These are phyloP conservation scores for Mormyrops boulengeri DNA, from an alignment of 2,797 vertebrate species.

Conservation along the genomic window DNA sequence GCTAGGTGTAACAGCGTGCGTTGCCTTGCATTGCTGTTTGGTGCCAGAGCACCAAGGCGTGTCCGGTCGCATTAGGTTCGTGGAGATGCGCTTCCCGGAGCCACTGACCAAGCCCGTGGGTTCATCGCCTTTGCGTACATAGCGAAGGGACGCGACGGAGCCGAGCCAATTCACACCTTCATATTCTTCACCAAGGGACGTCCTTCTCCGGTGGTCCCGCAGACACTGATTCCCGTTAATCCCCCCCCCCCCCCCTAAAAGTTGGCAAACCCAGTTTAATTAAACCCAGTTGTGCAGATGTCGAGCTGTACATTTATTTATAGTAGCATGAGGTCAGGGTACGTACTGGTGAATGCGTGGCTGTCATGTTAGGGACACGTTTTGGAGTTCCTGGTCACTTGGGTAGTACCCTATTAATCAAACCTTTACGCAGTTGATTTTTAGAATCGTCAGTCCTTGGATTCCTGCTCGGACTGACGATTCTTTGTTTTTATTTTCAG, in stretches of 20 bases:
- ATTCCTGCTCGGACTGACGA: not conserved
- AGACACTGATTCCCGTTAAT: slow-evolving; percentile 16
- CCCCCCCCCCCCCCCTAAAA: not conserved
- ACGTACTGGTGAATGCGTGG: not conserved
- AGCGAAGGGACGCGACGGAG: not conserved
- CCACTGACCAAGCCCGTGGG: not conserved
- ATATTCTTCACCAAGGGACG: not conserved
- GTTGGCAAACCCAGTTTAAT: slow-evolving; percentile 1
- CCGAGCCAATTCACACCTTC: slow-evolving; percentile 23
- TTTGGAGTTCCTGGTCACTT: not conserved
- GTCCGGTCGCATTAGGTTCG: not conserved
- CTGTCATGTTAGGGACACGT: not conserved
- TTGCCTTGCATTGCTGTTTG: not conserved
- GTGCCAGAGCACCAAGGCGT: not conserved
- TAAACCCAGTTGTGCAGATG: not conserved
- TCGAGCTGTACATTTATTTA: not conserved
- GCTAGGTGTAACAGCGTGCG: not conserved
- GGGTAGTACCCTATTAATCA: not conserved
- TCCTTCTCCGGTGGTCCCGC: slow-evolving; percentile 33
- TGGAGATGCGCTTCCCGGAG: not conserved
- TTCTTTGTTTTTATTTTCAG: not conserved
- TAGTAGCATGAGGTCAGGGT: not conserved
- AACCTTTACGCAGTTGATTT: not conserved
- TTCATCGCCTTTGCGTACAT: not conserved
- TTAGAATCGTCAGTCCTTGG: not conserved